Evolutionary conservation across 2,888 invertebrate species (phyloP), one percentile per base, ranked within the genome.

Genomic region (Scaptomyza flava): DNA sequence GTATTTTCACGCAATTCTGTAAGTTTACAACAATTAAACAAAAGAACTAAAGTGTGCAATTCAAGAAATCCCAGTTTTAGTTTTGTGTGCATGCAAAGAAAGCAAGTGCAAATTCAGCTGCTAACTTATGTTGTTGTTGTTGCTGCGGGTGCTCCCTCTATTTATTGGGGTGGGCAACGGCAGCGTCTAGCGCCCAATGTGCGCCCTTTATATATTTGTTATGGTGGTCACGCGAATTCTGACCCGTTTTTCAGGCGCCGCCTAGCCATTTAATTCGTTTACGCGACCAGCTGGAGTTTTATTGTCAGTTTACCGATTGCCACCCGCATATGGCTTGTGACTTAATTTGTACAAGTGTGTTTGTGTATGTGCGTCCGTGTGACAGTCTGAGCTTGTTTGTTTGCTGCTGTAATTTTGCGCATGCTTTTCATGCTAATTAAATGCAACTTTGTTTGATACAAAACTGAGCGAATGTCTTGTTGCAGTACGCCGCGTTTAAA

Each of bases 141-240:
- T 65, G 46, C 23, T 61, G 48, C 17, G 74, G 47, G 58, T 58
- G 75, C 54, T 77, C 68, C 62, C 59, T 72, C 17, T 36, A 34
- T 51, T 38, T 12, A 53, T 50, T 60, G 51, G 67, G 79, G 61
- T 63, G 71, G 60, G 36, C 52, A 57, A 30, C 46, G 45, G n/a
- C 50, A 65, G 45, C 56, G 46, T 38, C 38, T 56, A 62, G 62
- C 58, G 59, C 62, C 63, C 53, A 63, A 42, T 57, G 48, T 57
- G 57, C 4, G 61, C 63, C 64, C 71, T 71, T 72, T 71, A 60
- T 56, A 59, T 53, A 68, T 79, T 78, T 81, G 68, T 71, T 78
- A 68, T 77, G 68, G 66, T 77, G 75, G 83, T 87, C 83, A 83
- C 83, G 83, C 87, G 77, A 83, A 77, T 85, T 81, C 43, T 70